A percentile compares a stretch with the other conserved stretches of the same genome.
These are phyloP conservation scores for Colius striatus DNA, from an alignment of 2,113 vertebrate species.

Conservation along the genomic window DNA sequence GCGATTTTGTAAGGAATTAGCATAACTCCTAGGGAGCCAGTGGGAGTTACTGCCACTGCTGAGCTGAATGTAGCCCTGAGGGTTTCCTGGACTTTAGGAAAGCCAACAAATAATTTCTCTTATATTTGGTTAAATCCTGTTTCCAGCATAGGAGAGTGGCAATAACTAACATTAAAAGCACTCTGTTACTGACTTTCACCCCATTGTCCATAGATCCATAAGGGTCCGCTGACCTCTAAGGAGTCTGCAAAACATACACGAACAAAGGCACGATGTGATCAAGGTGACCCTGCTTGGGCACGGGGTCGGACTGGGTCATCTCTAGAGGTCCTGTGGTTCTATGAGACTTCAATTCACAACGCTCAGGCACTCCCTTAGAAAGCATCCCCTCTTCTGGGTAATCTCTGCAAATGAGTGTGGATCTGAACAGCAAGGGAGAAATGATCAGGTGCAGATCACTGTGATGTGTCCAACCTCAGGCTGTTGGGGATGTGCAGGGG, in stretches of 20 bases:
- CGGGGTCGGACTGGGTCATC: no score
- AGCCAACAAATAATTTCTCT: background rate
- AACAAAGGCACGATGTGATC: background rate
- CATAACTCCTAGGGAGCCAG: background rate
- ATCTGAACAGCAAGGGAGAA: conserved; percentile 15
- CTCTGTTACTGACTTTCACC: background rate
- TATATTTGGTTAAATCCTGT: background rate
- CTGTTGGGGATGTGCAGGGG: conserved; percentile 14
- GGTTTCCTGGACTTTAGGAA: background rate
- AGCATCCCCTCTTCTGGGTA: background rate
- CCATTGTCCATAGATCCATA: background rate
- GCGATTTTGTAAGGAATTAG: background rate
- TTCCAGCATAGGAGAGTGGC: background rate
- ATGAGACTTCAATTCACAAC: background rate
- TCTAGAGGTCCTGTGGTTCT: no score
- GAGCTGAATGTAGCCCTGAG: background rate
- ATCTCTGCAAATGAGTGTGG: background rate
- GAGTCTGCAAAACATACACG: background rate
- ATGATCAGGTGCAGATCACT: conserved; percentile 35
- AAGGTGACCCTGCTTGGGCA: no score
- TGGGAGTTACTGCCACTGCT: background rate
- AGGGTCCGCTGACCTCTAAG: background rate
- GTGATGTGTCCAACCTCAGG: conserved; percentile 10
- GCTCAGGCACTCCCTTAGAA: background rate
- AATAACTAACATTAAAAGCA: background rate